Base-by-base conservation (phyloP, 2,797 vertebrate genomes). In the Sciurus vulgaris region DNA sequence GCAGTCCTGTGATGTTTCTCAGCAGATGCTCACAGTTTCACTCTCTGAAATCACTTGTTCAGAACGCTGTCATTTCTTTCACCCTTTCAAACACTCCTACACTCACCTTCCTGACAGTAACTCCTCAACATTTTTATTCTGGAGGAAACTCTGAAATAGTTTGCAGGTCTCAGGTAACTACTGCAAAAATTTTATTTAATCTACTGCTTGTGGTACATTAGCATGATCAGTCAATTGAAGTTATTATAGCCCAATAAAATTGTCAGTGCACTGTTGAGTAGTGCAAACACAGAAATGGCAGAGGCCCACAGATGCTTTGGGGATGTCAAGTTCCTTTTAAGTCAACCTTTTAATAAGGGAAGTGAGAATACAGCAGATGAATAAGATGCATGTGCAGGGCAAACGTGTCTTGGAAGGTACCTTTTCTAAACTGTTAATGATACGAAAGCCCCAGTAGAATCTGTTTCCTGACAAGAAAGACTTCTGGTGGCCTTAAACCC, bases 331-430 rank as follows among this genome's bases (percentile, higher is more conserved):
- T 92, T 85, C 69, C 56, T 83, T 74, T 94, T 33, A 81, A 24
- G 67, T n/a, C 70, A 91, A 30, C 30, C 35, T 95, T 82, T 69
- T 70, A 94, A 61, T 28, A 35, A 87, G 56, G 65, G 72, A 96
- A 41, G 56, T 65, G 77, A 95, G 47, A 77, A 49, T 20, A 49
- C 13, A 63, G 65, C 51, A 74, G 35, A 59, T 3, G 4, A 56
- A 59, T 65, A 89, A 65, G 41, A 91, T 3, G 30, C 7, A 14
- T 30, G 33, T 24, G 15, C 56, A 9, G 10, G 85, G 47, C 69
- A 87, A 87, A 83, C 3, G 0, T 30, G 24, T 86, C 74, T 82
- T 54, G 51, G 72, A n/a, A 87, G 56, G 69, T 11, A 26, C 10
- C 15, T 76, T 94, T 83, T 69, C 61, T 70, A 79, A 83, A 61